Evolutionary conservation across 2,113 vertebrate species (phyloP), one percentile per base, ranked within the genome.

Genomic region (Nothobranchius furzeri): DNA sequence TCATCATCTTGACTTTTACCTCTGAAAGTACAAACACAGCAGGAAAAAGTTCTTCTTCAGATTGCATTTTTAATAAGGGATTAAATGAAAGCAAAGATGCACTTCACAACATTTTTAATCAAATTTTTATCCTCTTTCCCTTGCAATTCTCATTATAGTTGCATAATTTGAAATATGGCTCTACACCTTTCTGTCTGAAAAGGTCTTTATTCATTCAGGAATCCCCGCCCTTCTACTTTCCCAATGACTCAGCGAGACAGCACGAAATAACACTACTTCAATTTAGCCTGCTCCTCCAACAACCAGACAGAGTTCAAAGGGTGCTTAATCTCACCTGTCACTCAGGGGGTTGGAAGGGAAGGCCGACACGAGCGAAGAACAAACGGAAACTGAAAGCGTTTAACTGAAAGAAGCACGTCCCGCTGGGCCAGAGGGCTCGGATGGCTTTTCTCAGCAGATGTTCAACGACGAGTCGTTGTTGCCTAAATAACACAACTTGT

Each of bases 161-260:
- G 79, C 79, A 68, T 89, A 89, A 92, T 80, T 82, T 67, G 77
- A 85, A 81, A 77, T 76, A 37, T 53, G 68, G 49, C 74, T 78
- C 74, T 12, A 83, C 75, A 83, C 81, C 81, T 81, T 79, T 70
- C 35, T 51, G 75, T 54, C 77, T 75, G 52, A 77, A 79, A 82
- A 79, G 76, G 87, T 90, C 78, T 85, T 90, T 90, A 89, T 86
- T 91, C 85, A 90, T 87, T 90, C 86, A 79, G 72, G 76, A 60
- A 85, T 49, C 62, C 67, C 78, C 57, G 77, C 83, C 72, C 57
- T 57, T 55, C 50, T 53, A 42, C 67, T 69, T 76, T 90, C 82
- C 82, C 75, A 60, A 86, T 88, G 90, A 93, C 89, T 93, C 92
- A 92, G 92, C 91, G 88, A 76, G 72, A 67, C 74, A 10, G 61